These are phyloP conservation scores for Drosophila crucigera DNA, from an alignment of 2,888 invertebrate genomes.

Conservation along the genomic window DNA sequence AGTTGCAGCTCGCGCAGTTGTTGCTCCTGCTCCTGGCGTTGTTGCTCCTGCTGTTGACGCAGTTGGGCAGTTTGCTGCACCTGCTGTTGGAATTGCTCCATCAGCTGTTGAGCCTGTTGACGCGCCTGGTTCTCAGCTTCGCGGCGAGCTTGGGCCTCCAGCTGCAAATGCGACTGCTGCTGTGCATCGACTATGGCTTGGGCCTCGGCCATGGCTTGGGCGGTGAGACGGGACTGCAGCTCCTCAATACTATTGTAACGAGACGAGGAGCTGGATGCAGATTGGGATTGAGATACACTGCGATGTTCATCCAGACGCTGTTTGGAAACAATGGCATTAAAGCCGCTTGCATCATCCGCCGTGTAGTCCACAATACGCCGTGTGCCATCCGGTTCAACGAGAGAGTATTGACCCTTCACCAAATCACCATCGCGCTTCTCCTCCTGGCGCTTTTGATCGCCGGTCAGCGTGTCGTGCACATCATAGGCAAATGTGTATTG, in stretches of 20 bases:
- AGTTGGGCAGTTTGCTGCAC: constrained; percentile 78
- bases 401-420: constrained; percentile 86
- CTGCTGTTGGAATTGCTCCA: constrained; percentile 84
- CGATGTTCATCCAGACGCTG: constrained; percentile 74
- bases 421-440: constrained; percentile 87
- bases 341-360: constrained; percentile 86
- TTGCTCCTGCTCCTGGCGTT: constrained; percentile 66
- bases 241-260: constrained; percentile 82
- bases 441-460: constrained; percentile 86
- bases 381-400: constrained; percentile 86
- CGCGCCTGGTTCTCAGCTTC: constrained; percentile 87
- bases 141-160: constrained; percentile 87
- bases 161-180: constrained; percentile 82
- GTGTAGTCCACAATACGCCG: constrained; percentile 86
- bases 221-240: constrained; percentile 78
- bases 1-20: constrained; percentile 78
- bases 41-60: constrained; percentile 74
- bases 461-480: constrained; percentile 86
- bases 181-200: constrained; percentile 79
- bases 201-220: constrained; percentile 83
- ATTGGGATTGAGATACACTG: constrained; percentile 11
- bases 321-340: constrained; percentile 86
- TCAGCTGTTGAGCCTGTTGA: constrained; percentile 81
- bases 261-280: constrained; percentile 50
- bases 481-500: constrained; percentile 86